phyloP scores from a whole-genome alignment of 1,140 invertebrate genomes.

The Bemisia tabaci region DNA sequence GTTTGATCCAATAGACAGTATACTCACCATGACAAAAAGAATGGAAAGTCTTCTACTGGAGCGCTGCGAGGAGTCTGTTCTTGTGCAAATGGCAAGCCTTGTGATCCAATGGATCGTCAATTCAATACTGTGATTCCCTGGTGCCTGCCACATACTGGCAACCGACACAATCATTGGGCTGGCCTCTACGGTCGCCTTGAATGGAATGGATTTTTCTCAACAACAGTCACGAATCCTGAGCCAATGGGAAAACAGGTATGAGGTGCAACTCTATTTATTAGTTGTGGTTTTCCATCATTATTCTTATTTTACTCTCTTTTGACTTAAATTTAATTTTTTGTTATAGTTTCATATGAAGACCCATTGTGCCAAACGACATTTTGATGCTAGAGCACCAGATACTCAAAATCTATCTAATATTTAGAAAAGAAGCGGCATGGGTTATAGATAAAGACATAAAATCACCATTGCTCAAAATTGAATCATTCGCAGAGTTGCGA shows the following conservation, averaged over 20 bases:
- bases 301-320: too few species aligned
- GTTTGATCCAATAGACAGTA: slow-evolving; percentile 39
- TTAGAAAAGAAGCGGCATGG: too few species aligned
- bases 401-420: too few species aligned
- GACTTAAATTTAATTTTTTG: too few species aligned
- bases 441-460: too few species aligned
- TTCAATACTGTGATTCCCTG: slow-evolving; percentile 78
- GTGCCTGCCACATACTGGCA: slow-evolving; percentile 79
- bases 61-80: slow-evolving; percentile 60
- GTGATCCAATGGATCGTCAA: slow-evolving; percentile 53
- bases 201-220: slow-evolving; percentile 76
- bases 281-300: neutral
- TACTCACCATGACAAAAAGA: slow-evolving; percentile 53
- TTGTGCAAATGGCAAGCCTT: slow-evolving; percentile 49
- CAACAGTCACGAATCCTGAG: slow-evolving; percentile 78
- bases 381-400: too few species aligned
- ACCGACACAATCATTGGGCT: slow-evolving; percentile 76
- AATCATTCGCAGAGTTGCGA: too few species aligned
- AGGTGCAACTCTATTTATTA: neutral
- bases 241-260: slow-evolving; percentile 77
- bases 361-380: too few species aligned
- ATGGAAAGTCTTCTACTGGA: slow-evolving; percentile 42
- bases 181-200: slow-evolving; percentile 55
- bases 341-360: too few species aligned
- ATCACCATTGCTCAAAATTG: too few species aligned